Percentiles rank a stretch among this genome's conserved stretches.
phyloP scores from a whole-genome alignment of 2,797 vertebrate species.

The Megaceryle alcyon region DNA sequence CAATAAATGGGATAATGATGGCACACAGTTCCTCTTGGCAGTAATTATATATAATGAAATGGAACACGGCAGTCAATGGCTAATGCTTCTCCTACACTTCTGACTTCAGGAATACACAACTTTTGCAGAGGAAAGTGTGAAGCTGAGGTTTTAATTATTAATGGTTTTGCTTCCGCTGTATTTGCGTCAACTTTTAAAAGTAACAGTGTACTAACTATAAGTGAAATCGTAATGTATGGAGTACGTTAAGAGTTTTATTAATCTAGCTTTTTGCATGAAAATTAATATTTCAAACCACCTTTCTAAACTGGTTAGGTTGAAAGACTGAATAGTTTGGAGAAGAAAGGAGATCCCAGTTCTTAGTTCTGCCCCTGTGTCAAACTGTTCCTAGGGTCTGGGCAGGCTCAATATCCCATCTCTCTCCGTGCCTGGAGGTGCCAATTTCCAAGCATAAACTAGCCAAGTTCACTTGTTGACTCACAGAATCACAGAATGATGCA shows the following conservation, averaged over 20 bases:
- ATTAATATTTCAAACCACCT: not conserved
- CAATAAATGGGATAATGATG: not conserved
- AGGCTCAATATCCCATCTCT: not conserved
- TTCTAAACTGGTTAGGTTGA: not conserved
- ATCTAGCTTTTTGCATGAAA: not conserved
- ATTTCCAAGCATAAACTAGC: not conserved
- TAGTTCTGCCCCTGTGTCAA: fast-evolving
- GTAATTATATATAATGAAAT: not conserved
- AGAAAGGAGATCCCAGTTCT: not conserved
- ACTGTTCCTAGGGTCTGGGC: not conserved
- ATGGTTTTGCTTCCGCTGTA: not conserved
- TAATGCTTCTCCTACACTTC: not conserved
- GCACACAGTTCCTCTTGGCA: not conserved
- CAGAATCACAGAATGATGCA: not conserved
- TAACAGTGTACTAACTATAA: not conserved
- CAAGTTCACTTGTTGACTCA: not conserved
- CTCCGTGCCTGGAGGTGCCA: not conserved
- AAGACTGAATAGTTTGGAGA: not conserved
- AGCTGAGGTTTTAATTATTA: not conserved
- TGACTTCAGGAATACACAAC: not conserved
- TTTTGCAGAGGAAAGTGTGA: not conserved
- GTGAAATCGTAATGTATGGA: not conserved
- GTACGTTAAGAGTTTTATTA: not conserved
- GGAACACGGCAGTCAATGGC: not conserved
- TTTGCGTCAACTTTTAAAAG: not conserved